Evolutionary conservation across 2,888 invertebrate species (phyloP), one percentile per base, ranked within the genome.

Genomic region (Aethes cnicana): DNA sequence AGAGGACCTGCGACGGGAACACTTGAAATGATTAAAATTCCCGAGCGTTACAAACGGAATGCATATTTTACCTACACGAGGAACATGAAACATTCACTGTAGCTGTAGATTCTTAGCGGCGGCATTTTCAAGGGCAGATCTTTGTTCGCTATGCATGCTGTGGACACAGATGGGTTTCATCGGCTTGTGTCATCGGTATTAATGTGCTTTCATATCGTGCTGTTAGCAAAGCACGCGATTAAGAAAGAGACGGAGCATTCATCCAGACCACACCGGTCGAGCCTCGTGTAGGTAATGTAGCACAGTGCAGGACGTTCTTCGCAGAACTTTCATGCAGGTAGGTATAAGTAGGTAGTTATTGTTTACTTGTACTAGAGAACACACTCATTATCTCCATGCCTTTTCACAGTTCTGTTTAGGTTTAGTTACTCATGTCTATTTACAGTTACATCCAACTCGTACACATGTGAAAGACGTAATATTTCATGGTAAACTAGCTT

Each of bases 131-230:
- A 86, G 84, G 83, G 79, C 78, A 78, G 75, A 75, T 74, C 81
- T 81, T 85, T 83, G 81, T 84, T 78, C 74, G 58, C 68, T 70
- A 59, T 74, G 69, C 68, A 69, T 72, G 77, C 75, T 85, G 84
- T 88, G 69, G 83, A 88, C 81, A 88, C 88, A 88, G 87, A 80
- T 88, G 88, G 82, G 78, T 78, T 74, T 81, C 83, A 83, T 84
- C 80, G 80, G 76, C 77, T 80, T 84, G 82, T 88, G 85, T 87
- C 87, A 87, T 87, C 84, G 72, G 80, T 85, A 85, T 86, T 83
- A 84, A 85, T 85, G 84, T 84, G 70, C 76, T 81, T 77, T 79
- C 80, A 82, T 85, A 82, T 77, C 82, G 83, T 77, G 74, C 76
- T 73, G 77, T 80, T 77, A 81, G 85, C 84, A 81, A 82, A 83